phyloP scores from a whole-genome alignment of 2,113 vertebrate species.

The Coracopsis vasa region DNA sequence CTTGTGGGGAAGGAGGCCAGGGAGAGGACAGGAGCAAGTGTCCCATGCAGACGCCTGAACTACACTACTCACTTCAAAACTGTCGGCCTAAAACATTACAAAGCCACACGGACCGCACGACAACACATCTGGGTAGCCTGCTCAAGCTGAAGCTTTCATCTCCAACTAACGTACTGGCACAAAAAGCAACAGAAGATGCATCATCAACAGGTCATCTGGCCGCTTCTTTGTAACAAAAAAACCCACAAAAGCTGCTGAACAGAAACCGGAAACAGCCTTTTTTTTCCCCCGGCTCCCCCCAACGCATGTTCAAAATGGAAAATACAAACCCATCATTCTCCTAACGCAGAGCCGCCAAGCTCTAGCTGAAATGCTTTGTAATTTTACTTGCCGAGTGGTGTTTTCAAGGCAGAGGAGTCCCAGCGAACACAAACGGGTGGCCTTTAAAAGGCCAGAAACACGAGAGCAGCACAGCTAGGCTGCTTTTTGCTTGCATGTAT shows the following conservation, averaged over 20 bases:
- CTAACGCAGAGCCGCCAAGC: not conserved
- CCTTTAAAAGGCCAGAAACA: not conserved
- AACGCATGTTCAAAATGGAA: not conserved
- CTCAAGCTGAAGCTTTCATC: not conserved
- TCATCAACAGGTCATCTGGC: conserved; percentile 12
- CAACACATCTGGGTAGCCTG: not conserved
- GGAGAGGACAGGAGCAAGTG: not conserved
- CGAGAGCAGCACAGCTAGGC: not conserved
- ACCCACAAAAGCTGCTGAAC: not conserved
- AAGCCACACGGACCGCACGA: not conserved
- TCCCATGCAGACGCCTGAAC: not conserved
- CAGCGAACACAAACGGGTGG: not conserved
- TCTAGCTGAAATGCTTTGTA: not conserved
- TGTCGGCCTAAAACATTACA: not conserved
- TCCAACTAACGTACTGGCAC: not conserved
- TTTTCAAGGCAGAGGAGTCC: not conserved
- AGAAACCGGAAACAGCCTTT: conserved; percentile 12
- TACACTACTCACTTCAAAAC: not conserved
- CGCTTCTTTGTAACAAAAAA: not conserved
- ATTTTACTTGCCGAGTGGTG: not conserved
- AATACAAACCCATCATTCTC: not conserved
- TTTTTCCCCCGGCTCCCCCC: not conserved
- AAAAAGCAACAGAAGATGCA: not conserved
- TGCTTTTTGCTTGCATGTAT: not conserved
- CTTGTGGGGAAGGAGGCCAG: rapidly evolving